Conservation (phyloP, 2,888 invertebrate genomes). For the Ametastegia equiseti region DNA sequence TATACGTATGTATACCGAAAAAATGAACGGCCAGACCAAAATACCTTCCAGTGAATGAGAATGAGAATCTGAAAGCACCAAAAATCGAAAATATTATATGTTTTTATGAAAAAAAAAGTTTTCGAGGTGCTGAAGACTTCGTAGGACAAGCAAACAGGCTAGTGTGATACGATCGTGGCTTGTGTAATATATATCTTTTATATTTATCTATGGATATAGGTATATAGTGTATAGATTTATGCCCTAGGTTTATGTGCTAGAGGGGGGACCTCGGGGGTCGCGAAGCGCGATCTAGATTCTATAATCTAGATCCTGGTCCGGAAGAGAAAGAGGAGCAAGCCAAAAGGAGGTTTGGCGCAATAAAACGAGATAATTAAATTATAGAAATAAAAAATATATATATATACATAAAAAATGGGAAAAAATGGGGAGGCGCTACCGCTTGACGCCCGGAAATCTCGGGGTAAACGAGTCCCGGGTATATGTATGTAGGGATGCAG, state of each 20-base stretch:
- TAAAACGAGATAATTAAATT: constrained; percentile 72
- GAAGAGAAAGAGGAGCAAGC: constrained; percentile 22
- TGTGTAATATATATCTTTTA: background rate
- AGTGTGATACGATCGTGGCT: background rate
- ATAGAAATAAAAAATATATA: constrained; percentile 66
- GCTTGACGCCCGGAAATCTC: constrained; percentile 36
- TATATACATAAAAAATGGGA: background rate
- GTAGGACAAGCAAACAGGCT: constrained; percentile 6
- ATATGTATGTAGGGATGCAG: background rate
- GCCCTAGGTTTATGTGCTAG: background rate
- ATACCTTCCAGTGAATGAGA: too few relatives aligned
- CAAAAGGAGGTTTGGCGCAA: constrained; percentile 5
- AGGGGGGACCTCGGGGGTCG: background rate
- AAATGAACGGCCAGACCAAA: too few relatives aligned
- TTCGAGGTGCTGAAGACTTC: background rate
- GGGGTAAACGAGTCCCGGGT: background rate
- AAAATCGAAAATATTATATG: too few relatives aligned
- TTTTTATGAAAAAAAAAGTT: too few relatives aligned
- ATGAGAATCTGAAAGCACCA: too few relatives aligned
- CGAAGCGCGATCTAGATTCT: constrained; percentile 28
- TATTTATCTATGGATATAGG: background rate
- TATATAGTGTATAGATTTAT: background rate
- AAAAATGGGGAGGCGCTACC: constrained; percentile 23
- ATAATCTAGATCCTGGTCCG: constrained; percentile 5
- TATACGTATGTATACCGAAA: too few relatives aligned